Conservation (phyloP, 2,113 vertebrate genomes). For the Lanius ludovicianus region DNA sequence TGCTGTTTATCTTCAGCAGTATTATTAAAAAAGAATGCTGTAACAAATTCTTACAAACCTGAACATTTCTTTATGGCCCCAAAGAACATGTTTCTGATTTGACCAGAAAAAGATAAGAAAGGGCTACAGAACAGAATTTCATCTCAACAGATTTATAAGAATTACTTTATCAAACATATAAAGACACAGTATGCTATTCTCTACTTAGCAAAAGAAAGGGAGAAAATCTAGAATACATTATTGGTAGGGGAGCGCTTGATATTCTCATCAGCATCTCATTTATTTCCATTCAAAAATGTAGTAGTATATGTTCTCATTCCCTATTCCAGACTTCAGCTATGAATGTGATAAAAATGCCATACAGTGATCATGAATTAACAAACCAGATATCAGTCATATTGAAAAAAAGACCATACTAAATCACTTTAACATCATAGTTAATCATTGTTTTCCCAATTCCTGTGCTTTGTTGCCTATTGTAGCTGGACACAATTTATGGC, state of each 20-base stretch:
- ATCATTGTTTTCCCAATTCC: background rate
- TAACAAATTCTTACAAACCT: background rate
- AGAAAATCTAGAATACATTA: background rate
- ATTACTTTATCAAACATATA: background rate
- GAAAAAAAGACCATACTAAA: background rate
- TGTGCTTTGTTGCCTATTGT: background rate
- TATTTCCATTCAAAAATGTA: background rate
- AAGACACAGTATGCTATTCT: background rate
- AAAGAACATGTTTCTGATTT: background rate
- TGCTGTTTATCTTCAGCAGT: background rate
- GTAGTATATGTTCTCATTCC: background rate
- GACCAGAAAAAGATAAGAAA: background rate
- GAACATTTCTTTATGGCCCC: background rate
- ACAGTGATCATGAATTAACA: background rate
- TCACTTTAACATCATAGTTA: background rate
- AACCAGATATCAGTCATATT: background rate
- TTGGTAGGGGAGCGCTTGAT: background rate
- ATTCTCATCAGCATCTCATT: background rate
- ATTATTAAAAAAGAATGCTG: background rate
- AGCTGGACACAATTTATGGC: background rate
- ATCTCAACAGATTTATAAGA: background rate
- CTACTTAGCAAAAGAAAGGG: background rate
- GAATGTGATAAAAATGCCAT: background rate
- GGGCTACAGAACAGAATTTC: background rate
- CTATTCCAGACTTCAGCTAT: background rate